Percentiles rank a stretch among this genome's conserved stretches.
These are phyloP conservation scores for Sebastes goodei DNA, from an alignment of 2,797 vertebrate genomes.

Conservation along the genomic window DNA sequence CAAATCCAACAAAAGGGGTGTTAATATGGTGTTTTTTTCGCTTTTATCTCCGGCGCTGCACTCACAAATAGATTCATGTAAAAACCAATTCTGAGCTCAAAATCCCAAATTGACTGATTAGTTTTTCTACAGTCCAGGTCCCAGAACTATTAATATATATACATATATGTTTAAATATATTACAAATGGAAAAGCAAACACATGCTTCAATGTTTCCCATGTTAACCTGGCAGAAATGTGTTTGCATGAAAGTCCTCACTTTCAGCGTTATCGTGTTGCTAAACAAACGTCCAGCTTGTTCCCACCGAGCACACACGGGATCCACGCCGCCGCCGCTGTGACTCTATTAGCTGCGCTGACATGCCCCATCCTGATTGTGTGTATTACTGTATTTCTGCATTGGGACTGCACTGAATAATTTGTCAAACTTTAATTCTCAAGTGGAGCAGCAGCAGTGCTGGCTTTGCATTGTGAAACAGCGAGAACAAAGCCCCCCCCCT, in stretches of 20 bases:
- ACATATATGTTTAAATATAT: no score
- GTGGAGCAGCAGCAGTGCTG: neutral
- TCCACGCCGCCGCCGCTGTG: neutral
- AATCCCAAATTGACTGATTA: neutral
- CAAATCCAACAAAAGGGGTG: neutral
- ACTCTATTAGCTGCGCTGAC: slow-evolving; percentile 6
- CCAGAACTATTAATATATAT: neutral
- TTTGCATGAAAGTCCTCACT: neutral
- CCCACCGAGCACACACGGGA: neutral
- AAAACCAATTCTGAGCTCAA: neutral
- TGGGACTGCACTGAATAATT: slow-evolving; percentile 17
- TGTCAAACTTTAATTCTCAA: slow-evolving; percentile 16
- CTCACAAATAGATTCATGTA: neutral
- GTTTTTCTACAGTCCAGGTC: neutral
- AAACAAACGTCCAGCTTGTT: slow-evolving; percentile 33
- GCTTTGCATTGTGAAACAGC: neutral
- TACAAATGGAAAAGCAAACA: neutral
- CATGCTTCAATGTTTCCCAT: neutral
- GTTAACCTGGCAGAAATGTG: neutral
- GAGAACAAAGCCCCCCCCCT: slow-evolving; percentile 20
- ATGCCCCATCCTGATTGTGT: neutral
- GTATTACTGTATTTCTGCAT: neutral
- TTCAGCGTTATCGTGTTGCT: neutral
- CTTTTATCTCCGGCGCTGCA: neutral
- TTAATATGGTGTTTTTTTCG: neutral